Conservation (phyloP, 2,888 invertebrate species). For the Cataglyphis livida region DNA sequence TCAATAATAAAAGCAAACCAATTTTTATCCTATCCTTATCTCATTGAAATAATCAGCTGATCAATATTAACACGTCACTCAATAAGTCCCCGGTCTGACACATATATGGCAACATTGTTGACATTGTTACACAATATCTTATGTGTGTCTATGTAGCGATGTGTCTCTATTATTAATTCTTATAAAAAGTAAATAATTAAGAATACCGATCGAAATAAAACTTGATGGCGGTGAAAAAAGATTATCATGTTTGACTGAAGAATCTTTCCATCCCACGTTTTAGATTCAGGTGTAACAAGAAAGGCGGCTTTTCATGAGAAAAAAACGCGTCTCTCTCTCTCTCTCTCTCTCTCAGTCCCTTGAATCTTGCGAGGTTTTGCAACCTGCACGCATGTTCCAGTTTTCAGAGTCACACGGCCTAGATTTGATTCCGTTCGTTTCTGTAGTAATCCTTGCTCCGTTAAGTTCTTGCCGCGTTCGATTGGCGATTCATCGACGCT, state of each 20-base stretch:
- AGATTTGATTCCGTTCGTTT: conserved; percentile 66
- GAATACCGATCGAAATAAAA: conserved; percentile 44
- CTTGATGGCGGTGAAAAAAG: conserved; percentile 37
- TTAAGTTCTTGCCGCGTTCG: conserved; percentile 44
- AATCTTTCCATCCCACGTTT: conserved; percentile 3
- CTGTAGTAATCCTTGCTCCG: conserved; percentile 49
- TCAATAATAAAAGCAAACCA: neutral
- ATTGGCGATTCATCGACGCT: conserved; percentile 19
- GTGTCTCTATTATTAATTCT: conserved; percentile 3
- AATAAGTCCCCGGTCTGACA: too few relatives aligned
- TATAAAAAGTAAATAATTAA: conserved; percentile 51
- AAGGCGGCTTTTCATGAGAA: conserved; percentile 51
- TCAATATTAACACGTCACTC: neutral
- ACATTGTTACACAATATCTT: neutral
- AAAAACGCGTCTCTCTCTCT: conserved; percentile 51
- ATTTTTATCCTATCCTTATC: neutral
- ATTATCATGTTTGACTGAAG: neutral
- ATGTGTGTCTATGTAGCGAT: neutral
- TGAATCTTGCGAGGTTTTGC: conserved; percentile 68
- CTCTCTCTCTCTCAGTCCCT: conserved; percentile 49
- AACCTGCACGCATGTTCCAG: conserved; percentile 76
- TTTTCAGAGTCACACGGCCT: conserved; percentile 76
- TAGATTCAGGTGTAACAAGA: conserved; percentile 34
- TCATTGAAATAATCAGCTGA: neutral
- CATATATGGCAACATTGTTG: too few relatives aligned